Percentiles rank a stretch among this genome's conserved stretches.
Evolutionary conservation across 2,888 invertebrate species (phyloP).

Genomic region (Pelosia muscerda): DNA sequence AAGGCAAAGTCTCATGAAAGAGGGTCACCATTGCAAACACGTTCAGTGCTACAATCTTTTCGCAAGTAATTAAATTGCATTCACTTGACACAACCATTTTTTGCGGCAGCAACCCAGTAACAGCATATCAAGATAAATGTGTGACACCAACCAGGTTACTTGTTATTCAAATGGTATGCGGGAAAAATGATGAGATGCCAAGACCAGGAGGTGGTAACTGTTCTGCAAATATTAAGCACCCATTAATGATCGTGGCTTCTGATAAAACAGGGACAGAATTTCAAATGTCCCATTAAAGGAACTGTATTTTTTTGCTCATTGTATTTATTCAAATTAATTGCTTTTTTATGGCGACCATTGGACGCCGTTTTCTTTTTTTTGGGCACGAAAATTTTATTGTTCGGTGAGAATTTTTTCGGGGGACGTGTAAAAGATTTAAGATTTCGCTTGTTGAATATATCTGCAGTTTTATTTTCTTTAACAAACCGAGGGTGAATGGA

Average conservation of each 20-base stretch:
- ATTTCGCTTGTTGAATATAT: neutral
- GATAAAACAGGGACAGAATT: constrained; percentile 76
- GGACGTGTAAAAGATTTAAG: constrained; percentile 35
- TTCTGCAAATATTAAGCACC: constrained; percentile 68
- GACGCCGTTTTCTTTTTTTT: constrained; percentile 55
- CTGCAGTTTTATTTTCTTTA: constrained; percentile 2
- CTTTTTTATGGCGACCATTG: constrained; percentile 70
- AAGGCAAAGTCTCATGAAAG: too few relatives aligned
- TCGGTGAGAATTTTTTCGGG: constrained; percentile 16
- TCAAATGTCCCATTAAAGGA: constrained; percentile 69
- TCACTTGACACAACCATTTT: neutral
- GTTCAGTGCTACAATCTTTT: too few relatives aligned
- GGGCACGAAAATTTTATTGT: constrained; percentile 36
- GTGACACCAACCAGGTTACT: constrained; percentile 40
- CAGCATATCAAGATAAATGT: constrained; percentile 31
- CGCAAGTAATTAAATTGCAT: neutral
- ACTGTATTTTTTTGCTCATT: constrained; percentile 63
- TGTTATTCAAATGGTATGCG: constrained; percentile 69
- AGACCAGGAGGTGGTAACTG: constrained; percentile 68
- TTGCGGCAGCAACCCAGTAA: constrained; percentile 11
- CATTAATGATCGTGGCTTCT: constrained; percentile 70
- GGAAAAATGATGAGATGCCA: constrained; percentile 66
- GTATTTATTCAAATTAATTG: constrained; percentile 81
- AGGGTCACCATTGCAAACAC: too few relatives aligned
- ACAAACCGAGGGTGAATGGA: neutral